These are phyloP conservation scores for Ophion ventricosus DNA, from an alignment of 2,888 invertebrate genomes.

Conservation along the genomic window DNA sequence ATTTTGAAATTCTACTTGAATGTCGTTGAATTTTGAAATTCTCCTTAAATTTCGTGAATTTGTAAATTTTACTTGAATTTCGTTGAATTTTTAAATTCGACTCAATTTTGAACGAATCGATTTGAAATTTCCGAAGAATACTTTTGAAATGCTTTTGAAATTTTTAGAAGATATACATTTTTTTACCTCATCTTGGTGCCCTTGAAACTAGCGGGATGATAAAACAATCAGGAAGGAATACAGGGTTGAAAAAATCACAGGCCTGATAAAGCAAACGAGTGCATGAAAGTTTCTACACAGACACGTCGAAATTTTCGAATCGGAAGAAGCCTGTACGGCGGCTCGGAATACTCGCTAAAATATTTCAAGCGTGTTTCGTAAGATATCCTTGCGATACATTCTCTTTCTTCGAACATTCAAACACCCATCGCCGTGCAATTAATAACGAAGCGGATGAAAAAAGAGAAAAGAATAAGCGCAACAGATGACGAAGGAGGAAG, in stretches of 20 bases:
- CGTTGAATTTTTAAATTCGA: too few relatives aligned
- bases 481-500: conserved; percentile 63
- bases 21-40: too few relatives aligned
- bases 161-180: too few relatives aligned
- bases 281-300: neutral
- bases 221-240: neutral
- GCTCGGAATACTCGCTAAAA: neutral
- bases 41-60: too few relatives aligned
- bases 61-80: too few relatives aligned
- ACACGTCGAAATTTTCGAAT: neutral
- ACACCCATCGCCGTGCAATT: neutral
- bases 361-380: neutral
- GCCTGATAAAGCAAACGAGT: neutral
- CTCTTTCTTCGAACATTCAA: neutral
- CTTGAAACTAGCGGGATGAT: neutral
- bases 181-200: too few relatives aligned
- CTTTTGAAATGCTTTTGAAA: too few relatives aligned
- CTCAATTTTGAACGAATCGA: too few relatives aligned
- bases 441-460: conserved; percentile 21
- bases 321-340: neutral
- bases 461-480: conserved; percentile 40
- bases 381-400: neutral
- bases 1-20: too few relatives aligned
- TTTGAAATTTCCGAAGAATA: too few relatives aligned
- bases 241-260: too few relatives aligned